A percentile compares a stretch with the other conserved stretches of the same genome.
These are phyloP conservation scores for Ormyrus rosae DNA, from an alignment of 2,888 invertebrate species.

Conservation along the genomic window DNA sequence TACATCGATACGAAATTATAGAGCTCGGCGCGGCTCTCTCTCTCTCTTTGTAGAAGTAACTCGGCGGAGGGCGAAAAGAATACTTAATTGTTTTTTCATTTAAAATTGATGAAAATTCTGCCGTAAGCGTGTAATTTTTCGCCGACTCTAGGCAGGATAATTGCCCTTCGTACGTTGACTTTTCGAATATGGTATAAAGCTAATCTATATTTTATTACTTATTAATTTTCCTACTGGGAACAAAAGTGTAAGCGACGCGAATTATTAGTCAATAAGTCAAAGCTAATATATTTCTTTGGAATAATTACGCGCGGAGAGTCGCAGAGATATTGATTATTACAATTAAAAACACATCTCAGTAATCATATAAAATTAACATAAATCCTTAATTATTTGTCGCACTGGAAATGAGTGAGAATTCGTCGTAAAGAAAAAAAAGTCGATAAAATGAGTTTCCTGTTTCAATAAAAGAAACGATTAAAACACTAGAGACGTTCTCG, in stretches of 20 bases:
- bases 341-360: no score
- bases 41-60: background rate
- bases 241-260: no score
- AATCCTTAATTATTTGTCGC: no score
- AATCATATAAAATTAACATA: no score
- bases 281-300: background rate
- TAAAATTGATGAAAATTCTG: constrained; percentile 24
- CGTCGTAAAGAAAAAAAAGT: no score
- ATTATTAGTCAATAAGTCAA: constrained; percentile 2
- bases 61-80: background rate
- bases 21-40: background rate
- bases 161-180: constrained; percentile 1
- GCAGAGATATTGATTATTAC: no score
- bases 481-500: no score
- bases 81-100: constrained; percentile 31
- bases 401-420: no score
- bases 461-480: no score
- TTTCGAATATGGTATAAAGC: constrained; percentile 1
- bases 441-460: no score
- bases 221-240: background rate
- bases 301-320: no score
- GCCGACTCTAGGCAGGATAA: background rate
- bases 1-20: constrained; percentile 5
- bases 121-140: constrained; percentile 22
- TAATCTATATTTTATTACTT: background rate